Base-by-base conservation (phyloP, 2,797 vertebrate species). In the Sebastes taczanowskii region DNA sequence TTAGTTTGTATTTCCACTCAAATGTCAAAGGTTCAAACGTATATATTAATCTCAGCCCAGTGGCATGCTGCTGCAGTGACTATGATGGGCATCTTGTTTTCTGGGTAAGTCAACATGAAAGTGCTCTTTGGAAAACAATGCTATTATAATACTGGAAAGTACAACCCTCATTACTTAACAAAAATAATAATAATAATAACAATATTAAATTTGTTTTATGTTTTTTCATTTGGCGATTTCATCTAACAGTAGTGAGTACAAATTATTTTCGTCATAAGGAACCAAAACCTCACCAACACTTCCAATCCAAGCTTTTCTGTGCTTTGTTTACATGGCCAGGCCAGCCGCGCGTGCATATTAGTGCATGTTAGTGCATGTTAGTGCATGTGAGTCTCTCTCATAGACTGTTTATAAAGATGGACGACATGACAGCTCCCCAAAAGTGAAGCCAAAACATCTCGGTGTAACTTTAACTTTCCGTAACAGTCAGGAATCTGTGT, bases 21-120 rank as follows among this genome's bases (percentile, higher is more conserved):
- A 71, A 73, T 71, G 66, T 70, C 13, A 79, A 71, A 90, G 38
- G 27, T 8, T 59, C 22, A 49, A 64, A 61, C 71, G 34, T 65
- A 42, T 42, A 42, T 29, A 46, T 42, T 23, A 20, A 22, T 30
- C 38, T 71, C 46, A 74, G 18, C 8, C 75, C 10, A 38, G 16
- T 66, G 13, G 9, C 23, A 63, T 32, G 11, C 52, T 70, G 55
- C 35, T 62, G 63, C 53, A 74, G 32, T 46, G 10, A 56, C 30
- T 30, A 2, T 46, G 18, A 46, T 7, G 7, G 29, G 20, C 49
- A 1, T 63, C 2, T 63, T 65, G 23, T 27, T 52, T 60, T 18
- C 46, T 11, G 13, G 22, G 52, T 22, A 42, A 73, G 25, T 46
- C 29, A 34, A 62, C 29, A 58, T 74, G 58, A 66, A 56, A 66